Percentiles rank a stretch among this genome's conserved stretches.
These are phyloP conservation scores for Rhynchopsitta pachyrhyncha DNA, from an alignment of 2,113 vertebrate genomes.

Conservation along the genomic window DNA sequence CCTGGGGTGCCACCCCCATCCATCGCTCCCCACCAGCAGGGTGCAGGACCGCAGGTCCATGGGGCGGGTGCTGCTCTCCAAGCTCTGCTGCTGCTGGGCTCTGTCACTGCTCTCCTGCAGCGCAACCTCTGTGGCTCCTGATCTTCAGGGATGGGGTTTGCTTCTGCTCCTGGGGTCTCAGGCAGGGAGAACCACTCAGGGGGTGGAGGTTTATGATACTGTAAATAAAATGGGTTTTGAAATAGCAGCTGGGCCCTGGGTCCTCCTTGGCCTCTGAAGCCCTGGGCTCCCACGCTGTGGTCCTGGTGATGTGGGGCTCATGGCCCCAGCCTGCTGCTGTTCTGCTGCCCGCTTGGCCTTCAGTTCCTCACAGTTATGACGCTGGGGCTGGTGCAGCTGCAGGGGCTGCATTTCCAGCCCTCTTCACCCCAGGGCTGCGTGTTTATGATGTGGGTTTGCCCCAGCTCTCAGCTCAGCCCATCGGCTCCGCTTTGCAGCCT, in stretches of 20 bases:
- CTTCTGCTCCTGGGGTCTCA: neutral
- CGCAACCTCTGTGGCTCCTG: fast-evolving
- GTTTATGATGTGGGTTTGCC: neutral
- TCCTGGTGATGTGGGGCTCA: neutral
- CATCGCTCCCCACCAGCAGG: neutral
- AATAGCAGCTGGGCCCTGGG: fast-evolving
- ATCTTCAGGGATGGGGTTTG: neutral
- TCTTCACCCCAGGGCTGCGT: fast-evolving
- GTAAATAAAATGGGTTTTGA: slow-evolving; percentile 69
- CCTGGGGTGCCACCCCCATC: neutral
- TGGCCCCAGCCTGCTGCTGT: too few relatives aligned
- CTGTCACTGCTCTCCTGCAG: fast-evolving
- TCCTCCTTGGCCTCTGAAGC: neutral
- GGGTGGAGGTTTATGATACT: neutral
- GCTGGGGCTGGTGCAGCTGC: neutral
- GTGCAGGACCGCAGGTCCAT: neutral
- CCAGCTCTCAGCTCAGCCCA: neutral
- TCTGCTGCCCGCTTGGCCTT: neutral
- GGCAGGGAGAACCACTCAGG: neutral
- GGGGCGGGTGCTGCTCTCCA: neutral
- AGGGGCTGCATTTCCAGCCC: neutral
- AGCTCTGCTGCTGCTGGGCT: neutral
- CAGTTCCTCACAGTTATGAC: neutral
- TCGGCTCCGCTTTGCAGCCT: neutral
- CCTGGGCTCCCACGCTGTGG: neutral